Evolutionary conservation across 2,113 vertebrate species (phyloP), one percentile per base, ranked within the genome.

Genomic region (Falco punctatus): DNA sequence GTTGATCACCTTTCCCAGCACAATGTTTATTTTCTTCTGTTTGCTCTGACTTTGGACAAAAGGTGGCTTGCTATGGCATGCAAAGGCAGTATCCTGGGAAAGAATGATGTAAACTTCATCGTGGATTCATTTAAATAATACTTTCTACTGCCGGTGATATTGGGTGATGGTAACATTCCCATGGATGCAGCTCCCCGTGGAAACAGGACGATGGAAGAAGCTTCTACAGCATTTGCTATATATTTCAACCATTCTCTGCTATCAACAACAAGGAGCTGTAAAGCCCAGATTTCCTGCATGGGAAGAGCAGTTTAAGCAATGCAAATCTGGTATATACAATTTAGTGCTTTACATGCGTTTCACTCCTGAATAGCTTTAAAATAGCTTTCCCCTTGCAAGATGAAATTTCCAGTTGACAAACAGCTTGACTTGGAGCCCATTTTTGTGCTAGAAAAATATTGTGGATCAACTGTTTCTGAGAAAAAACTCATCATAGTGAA

Each of bases 1-100:
- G 52, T 90, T 96, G 72, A 77, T 87, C 79, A 66, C 32, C 59
- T 94, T 90, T 58, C 82, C 46, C n/a, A 83, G 32, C 22, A 70
- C 67, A 82, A 21, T 86, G 59, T 83, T 88, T 95, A 55, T 90
- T 96, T 96, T 90, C 74, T 88, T 86, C 64, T 86, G 51, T 87
- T 96, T 64, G 44, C 51, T 85, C 78, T 91, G 52, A 72, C 70
- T 80, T 78, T 3, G 10, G 74, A 90, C 30, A 62, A 88, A 94
- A 90, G 32, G 51, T 74, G 42, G 4, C 24, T 89, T 84, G 42
- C 86, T 91, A 12, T 78, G 89, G 59, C 42, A 88, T 61, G 64
- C 59, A 92, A 72, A 82, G 77, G 77, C 65, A 48, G 33, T 72
- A 55, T 72, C 52, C 23, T 52, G 69, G 81, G 48, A 94, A 7